Conservation (phyloP, 2,113 vertebrate genomes). For the human region DNA sequence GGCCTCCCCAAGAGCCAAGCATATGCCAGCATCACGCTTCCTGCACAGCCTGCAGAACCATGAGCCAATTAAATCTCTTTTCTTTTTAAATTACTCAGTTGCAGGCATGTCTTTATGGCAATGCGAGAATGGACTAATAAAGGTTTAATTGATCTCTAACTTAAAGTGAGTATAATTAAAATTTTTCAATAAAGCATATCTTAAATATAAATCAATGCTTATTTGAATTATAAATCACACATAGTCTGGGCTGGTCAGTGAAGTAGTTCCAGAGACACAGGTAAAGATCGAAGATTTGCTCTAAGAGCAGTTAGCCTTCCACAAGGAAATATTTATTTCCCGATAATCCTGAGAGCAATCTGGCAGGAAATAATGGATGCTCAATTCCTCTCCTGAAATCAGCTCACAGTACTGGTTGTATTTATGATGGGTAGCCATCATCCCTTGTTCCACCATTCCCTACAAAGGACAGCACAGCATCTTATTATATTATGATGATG, state of each 20-base stretch:
- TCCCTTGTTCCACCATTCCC: not conserved
- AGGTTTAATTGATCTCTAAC: not conserved
- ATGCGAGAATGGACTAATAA: too few species aligned
- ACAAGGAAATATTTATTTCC: slow-evolving; percentile 20
- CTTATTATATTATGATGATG: not conserved
- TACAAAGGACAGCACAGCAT: not conserved
- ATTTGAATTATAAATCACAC: not conserved
- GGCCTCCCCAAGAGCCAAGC: too few species aligned
- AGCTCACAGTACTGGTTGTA: not conserved
- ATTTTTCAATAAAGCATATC: not conserved
- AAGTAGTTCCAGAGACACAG: not conserved
- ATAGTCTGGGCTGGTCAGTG: not conserved
- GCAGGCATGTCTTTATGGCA: too few species aligned
- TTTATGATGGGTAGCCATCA: not conserved
- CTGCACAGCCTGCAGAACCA: too few species aligned
- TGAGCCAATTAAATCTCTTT: too few species aligned
- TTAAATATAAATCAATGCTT: not conserved
- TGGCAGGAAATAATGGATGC: not conserved
- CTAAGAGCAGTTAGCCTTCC: not conserved
- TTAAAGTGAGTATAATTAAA: slow-evolving; percentile 37
- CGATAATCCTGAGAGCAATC: not conserved
- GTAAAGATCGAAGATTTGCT: not conserved
- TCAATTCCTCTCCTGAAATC: slow-evolving; percentile 6
- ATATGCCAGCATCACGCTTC: too few species aligned
- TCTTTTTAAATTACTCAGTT: too few species aligned